Evolutionary conservation across 2,113 vertebrate genomes (phyloP).

Genomic region (Entomyzon cyanotis): DNA sequence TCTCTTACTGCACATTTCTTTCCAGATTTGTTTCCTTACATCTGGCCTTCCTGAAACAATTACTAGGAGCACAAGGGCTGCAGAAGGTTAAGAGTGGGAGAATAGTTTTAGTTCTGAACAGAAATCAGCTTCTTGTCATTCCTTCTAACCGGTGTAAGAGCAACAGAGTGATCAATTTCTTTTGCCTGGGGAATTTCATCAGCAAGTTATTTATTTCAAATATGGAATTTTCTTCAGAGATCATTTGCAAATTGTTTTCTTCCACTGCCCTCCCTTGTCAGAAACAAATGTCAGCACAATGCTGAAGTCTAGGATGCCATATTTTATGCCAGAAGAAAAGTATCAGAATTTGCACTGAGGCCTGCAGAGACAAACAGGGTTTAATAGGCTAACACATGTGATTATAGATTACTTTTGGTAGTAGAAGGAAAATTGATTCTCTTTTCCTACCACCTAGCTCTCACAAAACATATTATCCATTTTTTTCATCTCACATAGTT

Average conservation of each 20-base stretch:
- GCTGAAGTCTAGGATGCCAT: not conserved
- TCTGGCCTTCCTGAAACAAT: not conserved
- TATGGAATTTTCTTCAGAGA: not conserved
- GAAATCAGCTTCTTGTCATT: not conserved
- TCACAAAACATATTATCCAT: not conserved
- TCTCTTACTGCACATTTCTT: not conserved
- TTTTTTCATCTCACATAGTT: not conserved
- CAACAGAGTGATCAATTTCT: fast-evolving
- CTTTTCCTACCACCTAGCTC: conserved; percentile 1
- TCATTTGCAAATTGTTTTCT: not conserved
- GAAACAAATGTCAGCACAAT: not conserved
- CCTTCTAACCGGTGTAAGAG: not conserved
- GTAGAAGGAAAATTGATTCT: conserved; percentile 34
- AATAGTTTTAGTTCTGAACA: not conserved
- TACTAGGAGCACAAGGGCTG: not conserved
- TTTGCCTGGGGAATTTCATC: not conserved
- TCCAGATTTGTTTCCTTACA: not conserved
- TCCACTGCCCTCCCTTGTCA: not conserved
- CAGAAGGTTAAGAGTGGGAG: not conserved
- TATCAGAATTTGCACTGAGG: not conserved
- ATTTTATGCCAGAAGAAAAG: not conserved
- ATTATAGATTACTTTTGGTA: conserved; percentile 4
- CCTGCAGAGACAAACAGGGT: not conserved
- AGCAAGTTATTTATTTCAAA: conserved; percentile 5
- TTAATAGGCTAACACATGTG: conserved; percentile 9